Percentiles rank a stretch among this genome's conserved stretches.
These are phyloP conservation scores for Pluvialis apricaria DNA, from an alignment of 2,113 vertebrate species.

Conservation along the genomic window DNA sequence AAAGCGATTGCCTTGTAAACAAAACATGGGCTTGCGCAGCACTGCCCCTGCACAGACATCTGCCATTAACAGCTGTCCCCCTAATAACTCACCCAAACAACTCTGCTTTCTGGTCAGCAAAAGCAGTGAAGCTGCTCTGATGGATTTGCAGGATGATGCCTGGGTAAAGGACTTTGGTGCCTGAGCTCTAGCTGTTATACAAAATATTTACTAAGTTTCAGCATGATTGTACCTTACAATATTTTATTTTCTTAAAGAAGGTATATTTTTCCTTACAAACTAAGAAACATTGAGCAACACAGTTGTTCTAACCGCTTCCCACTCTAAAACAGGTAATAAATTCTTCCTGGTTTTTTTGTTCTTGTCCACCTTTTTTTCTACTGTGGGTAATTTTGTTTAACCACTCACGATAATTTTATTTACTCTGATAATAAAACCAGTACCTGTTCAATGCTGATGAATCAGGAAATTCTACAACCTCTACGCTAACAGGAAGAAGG, in stretches of 20 bases:
- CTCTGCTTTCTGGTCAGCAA: not conserved
- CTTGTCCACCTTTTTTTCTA: not conserved
- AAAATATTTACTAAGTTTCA: not conserved
- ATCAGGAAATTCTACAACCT: not conserved
- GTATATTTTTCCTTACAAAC: not conserved
- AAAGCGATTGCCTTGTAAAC: not conserved
- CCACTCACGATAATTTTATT: not conserved
- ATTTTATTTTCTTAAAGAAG: not conserved
- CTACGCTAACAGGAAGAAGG: not conserved
- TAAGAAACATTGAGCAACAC: not conserved
- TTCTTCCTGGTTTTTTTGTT: not conserved
- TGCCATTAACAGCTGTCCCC: slow-evolving; percentile 16
- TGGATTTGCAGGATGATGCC: not conserved
- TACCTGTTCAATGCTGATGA: not conserved
- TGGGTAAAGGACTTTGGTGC: not conserved
- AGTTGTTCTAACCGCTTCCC: not conserved
- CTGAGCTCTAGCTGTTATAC: not conserved
- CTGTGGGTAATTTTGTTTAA: not conserved
- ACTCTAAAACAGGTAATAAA: not conserved
- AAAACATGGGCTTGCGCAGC: not conserved
- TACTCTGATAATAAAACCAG: not conserved
- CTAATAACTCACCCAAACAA: not conserved
- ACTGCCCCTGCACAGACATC: not conserved
- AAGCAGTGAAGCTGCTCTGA: not conserved
- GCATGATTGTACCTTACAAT: not conserved